These are phyloP conservation scores for Spermophilus dauricus DNA, from an alignment of 2,113 vertebrate species.

Conservation along the genomic window DNA sequence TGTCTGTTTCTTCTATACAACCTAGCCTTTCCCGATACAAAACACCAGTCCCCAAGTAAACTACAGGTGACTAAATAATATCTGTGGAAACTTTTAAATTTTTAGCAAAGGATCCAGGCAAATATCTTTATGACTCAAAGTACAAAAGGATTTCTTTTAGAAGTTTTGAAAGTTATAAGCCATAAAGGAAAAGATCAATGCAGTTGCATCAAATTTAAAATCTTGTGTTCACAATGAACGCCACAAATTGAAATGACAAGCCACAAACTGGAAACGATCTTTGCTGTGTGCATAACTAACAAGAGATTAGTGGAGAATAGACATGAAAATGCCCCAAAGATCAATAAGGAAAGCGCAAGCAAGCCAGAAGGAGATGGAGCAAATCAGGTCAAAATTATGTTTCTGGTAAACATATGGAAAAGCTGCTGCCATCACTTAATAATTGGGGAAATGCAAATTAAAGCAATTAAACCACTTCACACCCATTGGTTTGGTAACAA, in stretches of 20 bases:
- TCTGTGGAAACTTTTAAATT: neutral
- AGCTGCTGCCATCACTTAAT: neutral
- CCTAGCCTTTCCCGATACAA: neutral
- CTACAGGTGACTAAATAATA: neutral
- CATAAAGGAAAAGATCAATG: conserved; percentile 34
- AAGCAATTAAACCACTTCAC: neutral
- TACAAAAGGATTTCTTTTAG: neutral
- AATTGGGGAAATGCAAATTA: neutral
- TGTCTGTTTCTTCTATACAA: neutral
- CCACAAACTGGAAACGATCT: neutral
- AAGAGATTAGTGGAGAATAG: neutral
- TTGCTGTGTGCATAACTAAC: neutral
- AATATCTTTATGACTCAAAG: neutral
- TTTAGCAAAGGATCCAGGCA: neutral
- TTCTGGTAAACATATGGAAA: neutral
- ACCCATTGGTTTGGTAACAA: neutral
- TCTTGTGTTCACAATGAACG: neutral
- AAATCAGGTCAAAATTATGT: neutral
- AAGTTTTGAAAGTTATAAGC: neutral
- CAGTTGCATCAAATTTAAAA: neutral
- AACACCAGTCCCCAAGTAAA: neutral
- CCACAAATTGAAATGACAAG: neutral
- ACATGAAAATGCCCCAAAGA: neutral
- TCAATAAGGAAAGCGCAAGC: neutral
- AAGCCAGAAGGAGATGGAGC: neutral